Evolutionary conservation across 1,140 invertebrate species (phyloP).

Genomic region (Apis dorsata): DNA sequence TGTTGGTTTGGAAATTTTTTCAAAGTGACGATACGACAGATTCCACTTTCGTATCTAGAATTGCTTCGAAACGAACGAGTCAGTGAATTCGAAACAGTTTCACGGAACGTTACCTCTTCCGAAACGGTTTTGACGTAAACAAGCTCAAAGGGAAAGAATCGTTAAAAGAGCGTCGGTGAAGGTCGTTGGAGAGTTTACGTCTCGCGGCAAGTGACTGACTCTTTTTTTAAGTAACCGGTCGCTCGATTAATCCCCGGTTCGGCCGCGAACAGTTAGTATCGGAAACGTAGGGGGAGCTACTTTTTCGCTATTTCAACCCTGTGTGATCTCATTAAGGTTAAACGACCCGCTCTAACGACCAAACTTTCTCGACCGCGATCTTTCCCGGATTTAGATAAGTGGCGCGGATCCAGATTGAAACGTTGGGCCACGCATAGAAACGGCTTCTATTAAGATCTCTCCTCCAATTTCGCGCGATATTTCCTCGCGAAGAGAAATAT

Average conservation of each 20-base stretch:
- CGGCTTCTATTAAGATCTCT: not conserved
- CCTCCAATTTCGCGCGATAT: not conserved
- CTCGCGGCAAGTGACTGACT: not conserved
- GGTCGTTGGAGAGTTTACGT: not conserved
- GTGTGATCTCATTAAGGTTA: constrained; percentile 73
- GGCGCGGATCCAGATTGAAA: constrained; percentile 6
- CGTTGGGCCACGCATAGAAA: constrained; percentile 15
- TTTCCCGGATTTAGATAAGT: constrained; percentile 56
- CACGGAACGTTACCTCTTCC: constrained; percentile 14
- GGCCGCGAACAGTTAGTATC: not conserved
- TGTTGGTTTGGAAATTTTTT: too few species aligned
- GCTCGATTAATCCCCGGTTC: constrained; percentile 16
- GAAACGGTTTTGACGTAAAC: too few species aligned
- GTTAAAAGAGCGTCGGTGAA: constrained; percentile 13
- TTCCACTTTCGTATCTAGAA: too few species aligned
- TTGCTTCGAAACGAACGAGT: not conserved
- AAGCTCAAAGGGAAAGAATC: not conserved
- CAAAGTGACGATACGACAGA: too few species aligned
- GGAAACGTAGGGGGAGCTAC: not conserved
- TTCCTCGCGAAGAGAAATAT: not conserved
- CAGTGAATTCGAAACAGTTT: constrained; percentile 18
- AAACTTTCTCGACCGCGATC: constrained; percentile 66
- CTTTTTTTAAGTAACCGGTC: not conserved
- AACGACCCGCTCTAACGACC: constrained; percentile 67
- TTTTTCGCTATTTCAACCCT: constrained; percentile 27